Base-by-base conservation (phyloP, 2,797 vertebrate genomes). In the Brachymystax lenok region DNA sequence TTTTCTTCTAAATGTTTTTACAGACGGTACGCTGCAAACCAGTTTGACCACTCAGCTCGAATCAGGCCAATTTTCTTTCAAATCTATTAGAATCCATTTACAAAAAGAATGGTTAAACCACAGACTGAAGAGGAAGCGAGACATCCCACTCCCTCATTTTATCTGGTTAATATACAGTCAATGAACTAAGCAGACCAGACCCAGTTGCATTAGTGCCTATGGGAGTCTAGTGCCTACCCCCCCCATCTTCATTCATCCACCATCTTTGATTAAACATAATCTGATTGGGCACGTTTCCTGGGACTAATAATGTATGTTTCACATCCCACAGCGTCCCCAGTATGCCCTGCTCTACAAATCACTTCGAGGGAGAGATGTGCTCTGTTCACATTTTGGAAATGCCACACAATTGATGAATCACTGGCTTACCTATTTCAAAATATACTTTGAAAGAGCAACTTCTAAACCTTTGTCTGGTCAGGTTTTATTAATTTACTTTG, bases 1-100 rank as follows among this genome's bases (percentile, higher is more conserved):
- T 78, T 2, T 66, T 86, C 75, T 75, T 68, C 35, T 35, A 35
- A 82, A 75, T 73, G 77, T 74, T 74, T 80, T 78, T 69, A 76
- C 50, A 24, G 50, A 28, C 28, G n/a, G 27, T 69, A 28, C 1
- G 24, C 66, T 59, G 79, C 24, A 63, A 77, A 51, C 69, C 28
- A 74, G 40, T 69, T n/a, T 69, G 61, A 79, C 77, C 82, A 75
- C 71, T 70, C 46, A 74, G 46, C 40, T 14, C 40, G 40, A 77
- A 74, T 80, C 70, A 54, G 28, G 24, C 66, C 3, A 24, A 72
- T 61, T 61, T 46, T 21, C 54, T 24, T 46, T 63, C 74, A 74
- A 73, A 79, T 71, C 74, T 59, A 76, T 80, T 79, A 75, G 16
- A 79, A 59, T 54, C 54, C 75, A 69, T 74, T 46, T 46, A 46